Conservation (phyloP, 2,888 invertebrate genomes). For the Tetragnatha montana region DNA sequence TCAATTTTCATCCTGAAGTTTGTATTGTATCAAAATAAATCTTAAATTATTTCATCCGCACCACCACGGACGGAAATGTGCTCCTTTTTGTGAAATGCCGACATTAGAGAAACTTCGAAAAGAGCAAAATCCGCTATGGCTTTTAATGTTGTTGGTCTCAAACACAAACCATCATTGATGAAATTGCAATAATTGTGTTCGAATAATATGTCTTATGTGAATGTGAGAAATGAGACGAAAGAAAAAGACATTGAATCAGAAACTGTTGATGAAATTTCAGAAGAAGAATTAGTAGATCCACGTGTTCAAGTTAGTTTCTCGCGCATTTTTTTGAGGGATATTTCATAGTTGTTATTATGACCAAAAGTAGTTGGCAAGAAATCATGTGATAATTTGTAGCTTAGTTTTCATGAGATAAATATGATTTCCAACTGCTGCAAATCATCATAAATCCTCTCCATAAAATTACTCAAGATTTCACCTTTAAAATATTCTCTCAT, state of each 20-base stretch:
- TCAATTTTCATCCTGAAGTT: too few relatives aligned
- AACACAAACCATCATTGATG: neutral
- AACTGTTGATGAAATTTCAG: conserved; percentile 28
- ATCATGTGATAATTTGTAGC: neutral
- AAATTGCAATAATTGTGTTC: too few relatives aligned
- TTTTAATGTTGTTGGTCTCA: neutral
- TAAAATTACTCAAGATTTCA: too few relatives aligned
- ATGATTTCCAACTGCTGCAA: neutral
- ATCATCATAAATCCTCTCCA: neutral
- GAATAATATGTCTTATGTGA: conserved; percentile 47
- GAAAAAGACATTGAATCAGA: conserved; percentile 16
- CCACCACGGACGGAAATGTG: too few relatives aligned
- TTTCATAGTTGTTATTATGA: neutral
- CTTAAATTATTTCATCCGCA: too few relatives aligned
- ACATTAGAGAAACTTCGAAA: too few relatives aligned
- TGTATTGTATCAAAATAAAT: too few relatives aligned
- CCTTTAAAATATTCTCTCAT: too few relatives aligned
- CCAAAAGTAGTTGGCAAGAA: neutral
- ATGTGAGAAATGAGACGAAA: conserved; percentile 12
- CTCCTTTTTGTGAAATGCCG: too few relatives aligned
- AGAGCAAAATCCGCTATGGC: neutral
- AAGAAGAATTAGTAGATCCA: conserved; percentile 66
- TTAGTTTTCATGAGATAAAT: neutral
- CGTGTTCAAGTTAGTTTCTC: conserved; percentile 64
- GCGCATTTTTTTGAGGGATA: neutral